Evolutionary conservation across 2,113 vertebrate species (phyloP).

Genomic region (Coturnix japonica): DNA sequence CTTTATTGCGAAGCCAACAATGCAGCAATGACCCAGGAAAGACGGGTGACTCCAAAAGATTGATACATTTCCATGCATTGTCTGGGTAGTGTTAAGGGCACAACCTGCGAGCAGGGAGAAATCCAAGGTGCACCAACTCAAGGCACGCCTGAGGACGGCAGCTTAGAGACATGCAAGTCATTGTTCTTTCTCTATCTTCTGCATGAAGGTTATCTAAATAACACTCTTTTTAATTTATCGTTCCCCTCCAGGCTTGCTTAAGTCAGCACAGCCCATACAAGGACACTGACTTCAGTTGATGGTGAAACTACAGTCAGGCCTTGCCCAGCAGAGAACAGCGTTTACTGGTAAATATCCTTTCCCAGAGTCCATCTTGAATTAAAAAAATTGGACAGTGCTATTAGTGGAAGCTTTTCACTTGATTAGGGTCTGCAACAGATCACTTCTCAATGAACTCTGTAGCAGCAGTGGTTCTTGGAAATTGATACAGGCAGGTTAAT

Average conservation of each 20-base stretch:
- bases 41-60: too few species aligned
- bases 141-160: neutral
- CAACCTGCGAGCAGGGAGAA: neutral
- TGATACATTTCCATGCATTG: fast-evolving
- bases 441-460: neutral
- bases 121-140: neutral
- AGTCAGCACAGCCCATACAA: neutral
- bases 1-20: too few species aligned
- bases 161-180: neutral
- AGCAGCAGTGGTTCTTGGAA: neutral
- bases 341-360: neutral
- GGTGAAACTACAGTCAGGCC: neutral
- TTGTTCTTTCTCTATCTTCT: neutral
- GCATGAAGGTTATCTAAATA: constrained; percentile 18
- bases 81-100: neutral
- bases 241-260: neutral
- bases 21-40: too few species aligned
- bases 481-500: neutral
- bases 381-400: neutral
- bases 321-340: neutral
- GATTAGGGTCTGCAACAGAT: neutral
- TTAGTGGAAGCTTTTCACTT: neutral
- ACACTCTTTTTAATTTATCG: neutral
- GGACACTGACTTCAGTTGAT: neutral
- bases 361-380: neutral